These are phyloP conservation scores for Melinaea marsaeus DNA, from an alignment of 2,888 invertebrate genomes.

Conservation along the genomic window DNA sequence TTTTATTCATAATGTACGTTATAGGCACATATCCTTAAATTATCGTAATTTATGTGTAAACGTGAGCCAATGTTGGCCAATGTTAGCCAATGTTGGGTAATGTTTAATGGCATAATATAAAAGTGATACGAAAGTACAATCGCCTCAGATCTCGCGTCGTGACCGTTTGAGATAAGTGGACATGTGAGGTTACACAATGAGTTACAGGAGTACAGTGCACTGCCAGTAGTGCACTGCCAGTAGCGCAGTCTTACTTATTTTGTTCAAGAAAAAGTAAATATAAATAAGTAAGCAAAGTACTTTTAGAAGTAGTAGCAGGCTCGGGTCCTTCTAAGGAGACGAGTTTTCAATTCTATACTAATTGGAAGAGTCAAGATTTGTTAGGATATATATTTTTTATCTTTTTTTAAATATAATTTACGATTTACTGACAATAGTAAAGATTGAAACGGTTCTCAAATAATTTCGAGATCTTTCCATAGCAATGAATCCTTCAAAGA, in stretches of 20 bases:
- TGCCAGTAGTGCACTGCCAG: conserved; percentile 7
- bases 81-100: conserved; percentile 41
- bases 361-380: too few species aligned
- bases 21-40: conserved; percentile 20
- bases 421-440: too few species aligned
- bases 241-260: neutral
- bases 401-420: too few species aligned
- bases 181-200: conserved; percentile 52
- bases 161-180: conserved; percentile 60
- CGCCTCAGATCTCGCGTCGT: conserved; percentile 49
- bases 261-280: neutral
- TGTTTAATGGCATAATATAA: conserved; percentile 50
- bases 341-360: too few species aligned
- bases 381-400: too few species aligned
- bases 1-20: conserved; percentile 19
- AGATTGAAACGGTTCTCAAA: too few species aligned
- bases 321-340: too few species aligned
- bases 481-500: too few species aligned
- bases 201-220: conserved; percentile 17
- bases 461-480: too few species aligned
- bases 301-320: neutral
- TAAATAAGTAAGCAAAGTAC: neutral
- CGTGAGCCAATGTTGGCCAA: conserved; percentile 29
- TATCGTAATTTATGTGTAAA: conserved; percentile 43
- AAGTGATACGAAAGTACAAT: conserved; percentile 56